phyloP scores from a whole-genome alignment of 2,888 invertebrate species.

The Hypsopygia costalis region DNA sequence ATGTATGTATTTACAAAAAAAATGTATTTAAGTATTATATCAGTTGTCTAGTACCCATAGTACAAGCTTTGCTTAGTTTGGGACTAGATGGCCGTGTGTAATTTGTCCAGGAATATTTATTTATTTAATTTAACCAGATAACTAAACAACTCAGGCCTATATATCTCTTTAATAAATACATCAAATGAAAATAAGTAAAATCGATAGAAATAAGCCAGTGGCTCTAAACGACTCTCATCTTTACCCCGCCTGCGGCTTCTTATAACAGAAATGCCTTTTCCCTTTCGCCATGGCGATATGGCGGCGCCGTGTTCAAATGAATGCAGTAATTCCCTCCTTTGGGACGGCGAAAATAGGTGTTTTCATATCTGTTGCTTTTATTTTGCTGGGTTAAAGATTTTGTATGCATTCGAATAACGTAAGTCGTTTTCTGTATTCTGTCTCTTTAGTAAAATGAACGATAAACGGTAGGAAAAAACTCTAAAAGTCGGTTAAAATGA shows the following conservation, averaged over 20 bases:
- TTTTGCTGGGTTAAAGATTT: neutral
- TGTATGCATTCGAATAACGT: neutral
- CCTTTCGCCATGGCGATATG: constrained; percentile 9
- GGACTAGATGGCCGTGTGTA: too few relatives aligned
- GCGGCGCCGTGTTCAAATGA: neutral
- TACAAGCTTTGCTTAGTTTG: too few relatives aligned
- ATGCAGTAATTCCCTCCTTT: neutral
- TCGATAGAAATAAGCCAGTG: neutral
- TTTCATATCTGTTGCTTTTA: neutral
- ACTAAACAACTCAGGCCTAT: too few relatives aligned
- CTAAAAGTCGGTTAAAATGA: neutral
- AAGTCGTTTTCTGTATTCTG: too few relatives aligned
- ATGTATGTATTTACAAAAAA: too few relatives aligned
- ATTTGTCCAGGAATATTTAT: too few relatives aligned
- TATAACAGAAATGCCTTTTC: constrained; percentile 30
- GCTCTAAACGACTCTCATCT: neutral
- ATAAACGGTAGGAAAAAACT: too few relatives aligned
- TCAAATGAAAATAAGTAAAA: neutral
- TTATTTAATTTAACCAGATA: too few relatives aligned
- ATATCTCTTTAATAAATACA: too few relatives aligned
- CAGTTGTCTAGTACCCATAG: too few relatives aligned
- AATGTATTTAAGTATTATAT: too few relatives aligned
- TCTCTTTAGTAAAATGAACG: too few relatives aligned
- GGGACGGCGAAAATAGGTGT: neutral
- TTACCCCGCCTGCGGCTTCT: neutral